These are phyloP conservation scores for Mamestra brassicae DNA, from an alignment of 2,888 invertebrate species.

Conservation along the genomic window DNA sequence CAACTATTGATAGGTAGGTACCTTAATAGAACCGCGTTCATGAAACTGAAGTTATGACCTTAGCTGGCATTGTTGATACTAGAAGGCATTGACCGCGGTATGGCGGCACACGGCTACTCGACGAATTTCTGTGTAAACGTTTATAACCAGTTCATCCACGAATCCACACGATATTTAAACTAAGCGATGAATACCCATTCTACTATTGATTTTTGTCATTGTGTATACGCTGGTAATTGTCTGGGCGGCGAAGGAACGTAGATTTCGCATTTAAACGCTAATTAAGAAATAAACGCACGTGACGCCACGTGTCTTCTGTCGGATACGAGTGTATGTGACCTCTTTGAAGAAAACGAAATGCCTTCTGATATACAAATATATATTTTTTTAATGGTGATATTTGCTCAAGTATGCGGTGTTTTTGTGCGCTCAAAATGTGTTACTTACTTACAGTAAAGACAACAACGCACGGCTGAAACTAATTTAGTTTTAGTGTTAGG, in stretches of 20 bases:
- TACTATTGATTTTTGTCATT: conserved; percentile 82
- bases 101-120: conserved; percentile 29
- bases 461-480: conserved; percentile 67
- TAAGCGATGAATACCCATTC: conserved; percentile 63
- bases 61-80: conserved; percentile 47
- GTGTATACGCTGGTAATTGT: conserved; percentile 76
- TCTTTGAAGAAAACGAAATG: conserved; percentile 72
- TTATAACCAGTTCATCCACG: conserved; percentile 61
- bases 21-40: conserved; percentile 26
- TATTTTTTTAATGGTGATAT: conserved; percentile 71
- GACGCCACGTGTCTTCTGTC: conserved; percentile 69
- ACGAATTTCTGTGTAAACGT: conserved; percentile 52
- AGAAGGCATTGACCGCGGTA: conserved; percentile 55
- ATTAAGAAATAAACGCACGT: conserved; percentile 78
- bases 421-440: conserved; percentile 64
- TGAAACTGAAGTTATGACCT: conserved; percentile 49
- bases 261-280: conserved; percentile 80
- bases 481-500: conserved; percentile 61
- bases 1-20: not conserved
- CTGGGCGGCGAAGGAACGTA: conserved; percentile 64
- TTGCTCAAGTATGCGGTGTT: conserved; percentile 72
- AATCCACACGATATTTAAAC: conserved; percentile 63
- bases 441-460: conserved; percentile 53
- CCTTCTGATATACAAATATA: conserved; percentile 65
- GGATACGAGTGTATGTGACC: conserved; percentile 66